Evolutionary conservation across 2,113 vertebrate genomes (phyloP), one percentile per base, ranked within the genome.

Genomic region (Scophthalmus maximus): DNA sequence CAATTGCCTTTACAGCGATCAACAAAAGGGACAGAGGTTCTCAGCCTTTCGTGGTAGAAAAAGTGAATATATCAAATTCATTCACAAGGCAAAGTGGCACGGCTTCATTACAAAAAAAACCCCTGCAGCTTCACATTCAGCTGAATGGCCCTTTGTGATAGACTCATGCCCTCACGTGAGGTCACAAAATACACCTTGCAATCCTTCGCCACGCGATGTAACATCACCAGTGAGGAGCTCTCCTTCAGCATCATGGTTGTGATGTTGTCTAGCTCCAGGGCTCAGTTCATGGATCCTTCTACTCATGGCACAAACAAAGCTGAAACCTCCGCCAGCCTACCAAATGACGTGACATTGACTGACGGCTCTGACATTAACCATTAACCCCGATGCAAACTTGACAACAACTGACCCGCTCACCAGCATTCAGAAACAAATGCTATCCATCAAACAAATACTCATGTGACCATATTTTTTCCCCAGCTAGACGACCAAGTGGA

Each of bases 221-320:
- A 18, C 1, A 9, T 36, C 6, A 34, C 38, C 40, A 20, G 8
- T 2, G 18, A 10, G 5, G n/a, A 8, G 1, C 22, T 18, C 42
- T 26, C 5, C 20, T 32, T 17, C 5, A 25, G 7, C 22, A 23
- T 25, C 8, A 1, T 32, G 29, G n/a, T 57, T 57, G 29, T 22
- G 30, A 23, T 38, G 32, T 38, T 58, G 22, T 27, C 47, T 38
- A 20, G 62, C 26, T 51, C 38, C 22, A 1, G 20, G 11, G 27
- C 2, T 32, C 20, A 47, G 20, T 23, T 11, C 7, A 34, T n/a
- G n/a, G n/a, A n/a, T n/a, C n/a, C n/a, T n/a, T n/a, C n/a, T n/a
- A n/a, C n/a, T n/a, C n/a, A 14, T 18, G 42, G 22, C n/a, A 68
- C 46, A 46, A 59, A 57, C n/a, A 23, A 38, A 47, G n/a, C 12